Conservation (phyloP, 2,113 vertebrate species). For the Lichenostomus cassidix region DNA sequence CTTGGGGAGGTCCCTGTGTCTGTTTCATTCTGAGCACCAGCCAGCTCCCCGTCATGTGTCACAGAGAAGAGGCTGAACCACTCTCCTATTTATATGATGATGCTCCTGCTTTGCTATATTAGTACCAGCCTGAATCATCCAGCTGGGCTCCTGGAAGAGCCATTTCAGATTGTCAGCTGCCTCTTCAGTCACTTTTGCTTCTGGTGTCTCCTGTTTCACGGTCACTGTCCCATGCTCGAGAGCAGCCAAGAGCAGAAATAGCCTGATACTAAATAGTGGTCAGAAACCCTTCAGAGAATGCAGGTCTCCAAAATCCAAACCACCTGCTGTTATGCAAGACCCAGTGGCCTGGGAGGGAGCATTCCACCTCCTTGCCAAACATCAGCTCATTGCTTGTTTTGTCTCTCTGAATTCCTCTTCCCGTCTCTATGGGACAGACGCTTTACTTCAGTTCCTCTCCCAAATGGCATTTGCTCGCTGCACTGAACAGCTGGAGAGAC, state of each 20-base stretch:
- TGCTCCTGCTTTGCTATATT: not conserved
- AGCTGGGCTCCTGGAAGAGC: not conserved
- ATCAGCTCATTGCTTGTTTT: not conserved
- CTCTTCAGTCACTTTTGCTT: not conserved
- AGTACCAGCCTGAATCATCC: not conserved
- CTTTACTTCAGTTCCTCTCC: not conserved
- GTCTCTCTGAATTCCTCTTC: not conserved
- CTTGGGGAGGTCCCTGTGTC: not conserved
- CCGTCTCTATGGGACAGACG: not conserved
- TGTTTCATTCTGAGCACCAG: not conserved
- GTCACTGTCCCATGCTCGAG: not conserved
- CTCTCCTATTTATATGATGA: not conserved
- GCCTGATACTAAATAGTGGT: not conserved
- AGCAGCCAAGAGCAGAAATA: not conserved
- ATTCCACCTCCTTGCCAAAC: not conserved
- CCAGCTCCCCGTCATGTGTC: not conserved
- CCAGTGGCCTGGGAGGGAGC: not conserved
- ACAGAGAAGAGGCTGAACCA: not conserved
- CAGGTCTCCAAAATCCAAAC: not conserved
- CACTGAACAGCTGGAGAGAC: not conserved
- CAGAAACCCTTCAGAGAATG: not conserved
- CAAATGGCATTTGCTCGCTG: not conserved
- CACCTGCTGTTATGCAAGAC: not conserved
- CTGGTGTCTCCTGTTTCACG: not conserved
- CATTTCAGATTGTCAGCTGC: not conserved